A percentile compares a stretch with the other conserved stretches of the same genome.
phyloP scores from a whole-genome alignment of 2,888 invertebrate genomes.

The Hipparchia sbordonii region DNA sequence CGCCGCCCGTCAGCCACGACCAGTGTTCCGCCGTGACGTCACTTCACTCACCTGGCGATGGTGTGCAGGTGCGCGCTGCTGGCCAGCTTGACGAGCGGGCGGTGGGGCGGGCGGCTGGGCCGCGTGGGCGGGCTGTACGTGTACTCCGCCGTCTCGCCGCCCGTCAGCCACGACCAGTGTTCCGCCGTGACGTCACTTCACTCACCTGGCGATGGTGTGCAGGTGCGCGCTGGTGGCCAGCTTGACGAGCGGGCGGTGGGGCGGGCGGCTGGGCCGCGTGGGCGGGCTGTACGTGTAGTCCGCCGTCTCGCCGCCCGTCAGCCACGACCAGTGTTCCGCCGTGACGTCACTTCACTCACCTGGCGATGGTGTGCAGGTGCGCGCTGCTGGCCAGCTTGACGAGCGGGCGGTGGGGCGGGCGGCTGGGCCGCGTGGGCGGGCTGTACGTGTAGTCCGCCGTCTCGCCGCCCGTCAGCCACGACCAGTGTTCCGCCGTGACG shows the following conservation, averaged over 20 bases:
- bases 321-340: slow-evolving; percentile 76
- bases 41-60: slow-evolving; percentile 65
- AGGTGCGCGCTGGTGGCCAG: slow-evolving; percentile 74
- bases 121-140: slow-evolving; percentile 76
- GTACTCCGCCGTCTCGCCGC: slow-evolving; percentile 63
- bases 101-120: slow-evolving; percentile 71
- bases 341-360: slow-evolving; percentile 52
- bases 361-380: slow-evolving; percentile 72
- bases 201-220: slow-evolving; percentile 74
- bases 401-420: slow-evolving; percentile 73
- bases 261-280: slow-evolving; percentile 67
- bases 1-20: too few species aligned
- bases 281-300: slow-evolving; percentile 80
- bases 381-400: slow-evolving; percentile 76
- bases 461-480: slow-evolving; percentile 67
- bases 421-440: slow-evolving; percentile 69
- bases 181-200: slow-evolving; percentile 48
- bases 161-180: slow-evolving; percentile 78
- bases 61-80: slow-evolving; percentile 75
- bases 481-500: slow-evolving; percentile 67
- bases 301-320: slow-evolving; percentile 60
- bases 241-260: slow-evolving; percentile 75
- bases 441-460: slow-evolving; percentile 75
- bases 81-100: slow-evolving; percentile 75
- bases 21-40: background rate